Base-by-base conservation (phyloP, 1,140 invertebrate species). In the Cyphomyrmex costatus region DNA sequence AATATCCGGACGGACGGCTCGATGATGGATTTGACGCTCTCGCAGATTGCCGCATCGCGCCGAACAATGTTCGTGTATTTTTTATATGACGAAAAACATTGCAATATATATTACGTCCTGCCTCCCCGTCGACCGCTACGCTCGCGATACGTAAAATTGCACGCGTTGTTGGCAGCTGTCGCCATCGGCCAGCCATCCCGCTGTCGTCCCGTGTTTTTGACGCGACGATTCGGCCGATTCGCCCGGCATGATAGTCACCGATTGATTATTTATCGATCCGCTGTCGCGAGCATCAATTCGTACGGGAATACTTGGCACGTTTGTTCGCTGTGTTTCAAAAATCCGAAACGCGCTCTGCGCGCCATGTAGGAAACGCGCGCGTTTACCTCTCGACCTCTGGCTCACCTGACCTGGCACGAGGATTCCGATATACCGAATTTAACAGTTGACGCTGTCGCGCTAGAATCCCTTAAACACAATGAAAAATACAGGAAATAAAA, bases 161-260 rank as follows among this genome's bases (percentile, higher is more conserved):
- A 89, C 79, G 73, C 85, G 90, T 86, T 88, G 82, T 83, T 85
- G 87, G 89, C 90, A 92, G 90, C 91, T 92, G 92, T 92, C 89
- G 92, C 92, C 92, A 86, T 86, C 88, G 87, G 84, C 87, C 79
- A 86, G 82, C 89, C 88, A 90, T 86, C 86, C 86, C 78, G 87
- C 86, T n/a, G 85, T 61, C 90, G 51, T 88, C 86, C 82, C 60
- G 77, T 91, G 92, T 91, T 92, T 92, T 92, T 90, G 92, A 92
- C 92, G 85, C 85, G 85, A 86, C 87, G 78, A 90, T 90, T 87
- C 85, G 61, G 56, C 71, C 61, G 77, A 90, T 85, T 63, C 68
- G 60, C 60, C 65, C 56, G 46, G 58, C 76, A 88, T 74, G 88
- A 90, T 90, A 88, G 79, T 90, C 46, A 19, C 42, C 86, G 89